Evolutionary conservation across 2,797 vertebrate species (phyloP), one percentile per base, ranked within the genome.

Genomic region (Hoplostethus atlanticus): DNA sequence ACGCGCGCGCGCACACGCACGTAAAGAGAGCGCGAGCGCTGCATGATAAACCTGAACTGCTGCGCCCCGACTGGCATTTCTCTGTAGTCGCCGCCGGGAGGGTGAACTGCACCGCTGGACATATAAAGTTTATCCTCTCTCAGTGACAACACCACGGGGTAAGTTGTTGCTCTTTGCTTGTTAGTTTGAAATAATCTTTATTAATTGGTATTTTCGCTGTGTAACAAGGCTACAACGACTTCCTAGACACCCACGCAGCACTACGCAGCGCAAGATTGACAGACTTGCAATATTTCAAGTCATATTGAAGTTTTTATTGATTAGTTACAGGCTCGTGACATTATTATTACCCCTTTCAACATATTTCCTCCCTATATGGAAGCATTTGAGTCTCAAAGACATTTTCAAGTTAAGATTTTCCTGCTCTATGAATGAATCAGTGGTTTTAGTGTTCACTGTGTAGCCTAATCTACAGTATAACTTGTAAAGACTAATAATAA

Each of bases 81-180:
- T 60, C 63, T 64, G 28, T 72, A 17, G 36, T 55, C 66, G 8
- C 64, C 30, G 40, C 1, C 10, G 58, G n/a, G 60, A 76, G 74
- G 47, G 56, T 42, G 57, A 71, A 1, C 80, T 11, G 25, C 55
- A 6, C 28, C 9, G 8, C 61, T 25, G 51, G 57, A 71, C 53
- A 57, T 11, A 5, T 12, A 15, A 15, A 71, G 48, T 66, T 51
- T 0, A 1, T 34, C 57, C 25, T 62, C 17, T 47, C 21, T n/a
- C 11, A 30, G 16, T 60, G 48, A 65, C 57, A 60, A 51, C 82
- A 46, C 6, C 3, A 1, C 21, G 5, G 2, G 84, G 90, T 91
- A 36, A 88, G 87, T 81, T 57, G 3, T 0, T 10, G 0, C 9
- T 31, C 48, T 15, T 25, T 31, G 0, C 11, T 4, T 12, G 0